These are phyloP conservation scores for Hemiprocne comata DNA, from an alignment of 2,113 vertebrate species.

Conservation along the genomic window DNA sequence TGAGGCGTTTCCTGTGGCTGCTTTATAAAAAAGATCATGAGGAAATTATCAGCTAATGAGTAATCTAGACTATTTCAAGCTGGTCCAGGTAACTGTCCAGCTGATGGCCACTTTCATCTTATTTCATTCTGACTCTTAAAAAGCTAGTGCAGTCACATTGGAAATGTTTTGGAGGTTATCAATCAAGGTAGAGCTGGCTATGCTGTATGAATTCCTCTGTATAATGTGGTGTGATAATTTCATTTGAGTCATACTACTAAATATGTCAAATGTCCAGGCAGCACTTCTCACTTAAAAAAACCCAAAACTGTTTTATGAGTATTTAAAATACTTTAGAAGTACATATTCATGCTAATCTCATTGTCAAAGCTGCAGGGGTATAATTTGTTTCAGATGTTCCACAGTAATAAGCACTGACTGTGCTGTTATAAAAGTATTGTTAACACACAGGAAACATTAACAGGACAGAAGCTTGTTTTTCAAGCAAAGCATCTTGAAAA, in stretches of 20 bases:
- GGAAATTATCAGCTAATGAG: background rate
- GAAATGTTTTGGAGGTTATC: background rate
- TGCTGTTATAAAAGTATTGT: slow-evolving; percentile 3
- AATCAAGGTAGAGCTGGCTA: background rate
- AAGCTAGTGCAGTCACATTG: background rate
- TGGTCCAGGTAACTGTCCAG: background rate
- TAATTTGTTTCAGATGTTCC: slow-evolving; percentile 27
- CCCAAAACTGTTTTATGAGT: background rate
- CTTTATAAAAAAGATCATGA: background rate
- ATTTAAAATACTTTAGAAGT: slow-evolving; percentile 22
- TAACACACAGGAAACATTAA: slow-evolving; percentile 10
- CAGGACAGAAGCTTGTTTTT: slow-evolving; percentile 17
- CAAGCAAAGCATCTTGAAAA: background rate
- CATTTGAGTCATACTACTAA: background rate
- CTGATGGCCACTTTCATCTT: background rate
- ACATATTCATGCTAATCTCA: background rate
- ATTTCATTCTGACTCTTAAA: background rate
- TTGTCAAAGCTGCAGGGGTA: background rate
- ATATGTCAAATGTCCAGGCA: background rate
- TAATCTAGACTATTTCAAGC: background rate
- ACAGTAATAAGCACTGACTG: background rate
- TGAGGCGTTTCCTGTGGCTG: slow-evolving; percentile 1
- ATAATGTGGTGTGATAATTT: background rate
- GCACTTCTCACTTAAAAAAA: background rate
- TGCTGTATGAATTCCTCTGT: background rate